Percentiles rank a stretch among this genome's conserved stretches.
phyloP scores from a whole-genome alignment of 1,140 invertebrate species.

The Ladona fulva region DNA sequence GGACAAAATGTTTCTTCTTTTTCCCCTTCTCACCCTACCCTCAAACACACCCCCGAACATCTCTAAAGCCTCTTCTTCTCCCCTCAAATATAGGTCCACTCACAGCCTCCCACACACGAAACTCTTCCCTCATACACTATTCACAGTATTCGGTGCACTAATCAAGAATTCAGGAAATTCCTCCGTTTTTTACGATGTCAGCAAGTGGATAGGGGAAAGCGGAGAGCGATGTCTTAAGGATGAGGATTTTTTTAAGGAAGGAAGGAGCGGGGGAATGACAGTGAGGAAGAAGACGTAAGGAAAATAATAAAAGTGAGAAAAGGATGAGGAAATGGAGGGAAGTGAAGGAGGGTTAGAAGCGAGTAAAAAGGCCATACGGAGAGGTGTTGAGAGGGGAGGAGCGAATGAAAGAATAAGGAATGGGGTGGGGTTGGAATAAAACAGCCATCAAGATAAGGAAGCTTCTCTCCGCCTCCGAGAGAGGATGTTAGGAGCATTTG shows the following conservation, averaged over 20 bases:
- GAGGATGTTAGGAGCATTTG: background rate
- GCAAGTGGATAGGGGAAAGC: background rate
- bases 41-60: background rate
- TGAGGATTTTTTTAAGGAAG: background rate
- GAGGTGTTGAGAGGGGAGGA: too few species aligned
- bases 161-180: conserved; percentile 10
- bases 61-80: background rate
- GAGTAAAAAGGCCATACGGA: too few species aligned
- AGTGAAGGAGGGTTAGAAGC: too few species aligned
- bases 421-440: too few species aligned
- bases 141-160: background rate
- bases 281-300: too few species aligned
- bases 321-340: too few species aligned
- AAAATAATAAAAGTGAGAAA: too few species aligned
- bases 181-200: background rate
- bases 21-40: background rate
- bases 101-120: background rate
- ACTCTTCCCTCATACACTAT: conserved; percentile 5
- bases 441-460: background rate
- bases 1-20: background rate
- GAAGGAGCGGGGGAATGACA: background rate
- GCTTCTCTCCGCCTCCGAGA: background rate
- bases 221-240: background rate
- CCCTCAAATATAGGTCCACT: background rate
- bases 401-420: too few species aligned